Evolutionary conservation across 2,113 vertebrate genomes (phyloP).

Genomic region (Charadrius vociferus): DNA sequence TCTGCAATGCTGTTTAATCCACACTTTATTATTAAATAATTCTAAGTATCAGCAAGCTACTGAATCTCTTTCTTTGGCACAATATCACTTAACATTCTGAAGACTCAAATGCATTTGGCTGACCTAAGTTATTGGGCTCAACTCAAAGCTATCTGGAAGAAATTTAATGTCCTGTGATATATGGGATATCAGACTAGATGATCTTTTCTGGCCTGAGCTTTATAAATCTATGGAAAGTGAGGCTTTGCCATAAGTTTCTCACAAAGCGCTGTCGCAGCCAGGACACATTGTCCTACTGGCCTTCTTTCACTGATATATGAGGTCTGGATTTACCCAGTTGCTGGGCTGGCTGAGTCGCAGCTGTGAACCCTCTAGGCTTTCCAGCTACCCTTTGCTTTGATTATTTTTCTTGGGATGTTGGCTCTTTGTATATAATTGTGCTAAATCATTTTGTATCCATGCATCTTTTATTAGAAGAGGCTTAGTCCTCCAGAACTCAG

Average conservation of each 20-base stretch:
- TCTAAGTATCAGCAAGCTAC: not conserved
- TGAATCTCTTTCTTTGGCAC: not conserved
- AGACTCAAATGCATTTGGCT: slow-evolving; percentile 20
- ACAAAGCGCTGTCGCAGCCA: slow-evolving; percentile 17
- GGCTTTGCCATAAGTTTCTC: slow-evolving; percentile 23
- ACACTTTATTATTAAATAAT: not conserved
- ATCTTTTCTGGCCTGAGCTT: slow-evolving; percentile 25
- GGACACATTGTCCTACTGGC: slow-evolving; percentile 38
- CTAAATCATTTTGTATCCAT: slow-evolving; percentile 10
- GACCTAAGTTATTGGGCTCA: slow-evolving; percentile 39
- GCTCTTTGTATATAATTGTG: not conserved
- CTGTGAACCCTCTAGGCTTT: not conserved
- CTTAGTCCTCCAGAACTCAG: not conserved
- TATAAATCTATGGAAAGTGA: slow-evolving; percentile 45
- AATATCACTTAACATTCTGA: not conserved
- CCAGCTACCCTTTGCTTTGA: not conserved
- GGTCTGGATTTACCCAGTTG: not conserved
- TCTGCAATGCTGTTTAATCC: not conserved
- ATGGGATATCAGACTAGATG: not conserved
- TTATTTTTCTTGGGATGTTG: not conserved
- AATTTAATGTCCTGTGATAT: slow-evolving; percentile 44
- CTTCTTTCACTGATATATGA: slow-evolving; percentile 29
- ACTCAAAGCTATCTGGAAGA: slow-evolving; percentile 27
- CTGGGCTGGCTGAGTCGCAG: not conserved
- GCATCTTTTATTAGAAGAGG: not conserved